phyloP scores from a whole-genome alignment of 2,113 vertebrate genomes.

The Corythornis cristatus region DNA sequence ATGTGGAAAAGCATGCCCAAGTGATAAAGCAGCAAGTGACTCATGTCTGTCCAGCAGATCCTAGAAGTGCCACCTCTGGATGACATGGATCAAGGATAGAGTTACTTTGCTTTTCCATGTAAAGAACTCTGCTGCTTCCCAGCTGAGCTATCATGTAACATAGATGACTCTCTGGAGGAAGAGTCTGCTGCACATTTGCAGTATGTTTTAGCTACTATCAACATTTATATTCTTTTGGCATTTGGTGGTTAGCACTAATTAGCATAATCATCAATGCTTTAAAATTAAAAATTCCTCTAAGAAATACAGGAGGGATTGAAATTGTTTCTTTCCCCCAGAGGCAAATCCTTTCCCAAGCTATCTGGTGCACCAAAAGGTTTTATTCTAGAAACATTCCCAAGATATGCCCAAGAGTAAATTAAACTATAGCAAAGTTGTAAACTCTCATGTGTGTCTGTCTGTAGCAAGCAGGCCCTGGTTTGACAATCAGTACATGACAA shows the following conservation, averaged over 20 bases:
- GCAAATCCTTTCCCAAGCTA: constrained; percentile 21
- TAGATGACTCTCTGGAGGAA: constrained; percentile 32
- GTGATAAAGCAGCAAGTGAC: neutral
- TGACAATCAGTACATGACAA: neutral
- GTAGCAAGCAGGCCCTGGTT: neutral
- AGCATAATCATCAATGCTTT: constrained; percentile 50
- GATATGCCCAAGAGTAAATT: constrained; percentile 6
- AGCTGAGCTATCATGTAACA: neutral
- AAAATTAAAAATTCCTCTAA: constrained; percentile 39
- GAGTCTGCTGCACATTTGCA: constrained; percentile 8
- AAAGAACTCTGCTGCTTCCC: neutral
- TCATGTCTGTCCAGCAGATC: neutral
- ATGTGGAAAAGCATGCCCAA: neutral
- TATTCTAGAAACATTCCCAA: constrained; percentile 19
- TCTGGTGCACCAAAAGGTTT: constrained; percentile 25
- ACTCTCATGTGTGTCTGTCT: neutral
- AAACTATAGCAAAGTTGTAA: neutral
- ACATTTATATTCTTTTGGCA: constrained; percentile 57
- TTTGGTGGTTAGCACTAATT: constrained; percentile 50
- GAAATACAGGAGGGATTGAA: constrained; percentile 16
- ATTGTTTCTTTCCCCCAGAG: neutral
- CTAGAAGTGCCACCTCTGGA: neutral
- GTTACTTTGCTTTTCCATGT: neutral
- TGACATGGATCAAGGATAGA: neutral
- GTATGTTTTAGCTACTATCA: constrained; percentile 54